phyloP scores from a whole-genome alignment of 2,113 vertebrate species.

The Papio anubis region DNA sequence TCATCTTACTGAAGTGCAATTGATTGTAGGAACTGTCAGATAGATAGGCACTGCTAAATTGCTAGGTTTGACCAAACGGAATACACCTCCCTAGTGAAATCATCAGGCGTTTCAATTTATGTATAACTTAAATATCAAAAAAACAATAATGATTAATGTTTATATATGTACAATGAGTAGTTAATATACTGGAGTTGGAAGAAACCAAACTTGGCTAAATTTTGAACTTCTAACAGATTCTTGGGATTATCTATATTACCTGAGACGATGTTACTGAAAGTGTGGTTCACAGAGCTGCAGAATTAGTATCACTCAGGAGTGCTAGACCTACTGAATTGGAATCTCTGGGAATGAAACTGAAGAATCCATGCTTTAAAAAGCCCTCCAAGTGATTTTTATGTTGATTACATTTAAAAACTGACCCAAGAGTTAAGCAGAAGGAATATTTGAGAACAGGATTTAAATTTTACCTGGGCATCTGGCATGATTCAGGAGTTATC shows the following conservation, averaged over 20 bases:
- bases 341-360: not conserved
- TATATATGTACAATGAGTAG: not conserved
- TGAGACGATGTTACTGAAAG: not conserved
- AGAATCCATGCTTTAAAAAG: not conserved
- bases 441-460: not conserved
- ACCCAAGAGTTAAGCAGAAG: not conserved
- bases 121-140: not conserved
- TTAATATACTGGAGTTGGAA: not conserved
- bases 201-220: not conserved
- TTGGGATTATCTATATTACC: not conserved
- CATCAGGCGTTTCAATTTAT: not conserved
- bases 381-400: not conserved
- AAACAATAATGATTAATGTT: not conserved
- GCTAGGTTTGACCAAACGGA: not conserved
- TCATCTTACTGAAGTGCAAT: not conserved
- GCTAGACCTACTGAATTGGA: not conserved
- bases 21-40: not conserved
- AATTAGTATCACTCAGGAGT: not conserved
- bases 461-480: not conserved
- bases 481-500: not conserved
- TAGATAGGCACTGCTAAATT: not conserved
- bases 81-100: not conserved
- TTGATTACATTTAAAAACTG: not conserved
- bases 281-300: not conserved
- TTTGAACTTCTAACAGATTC: not conserved